A percentile compares a stretch with the other conserved stretches of the same genome.
phyloP scores from a whole-genome alignment of 2,113 vertebrate genomes.

The Boleophthalmus pectinirostris region DNA sequence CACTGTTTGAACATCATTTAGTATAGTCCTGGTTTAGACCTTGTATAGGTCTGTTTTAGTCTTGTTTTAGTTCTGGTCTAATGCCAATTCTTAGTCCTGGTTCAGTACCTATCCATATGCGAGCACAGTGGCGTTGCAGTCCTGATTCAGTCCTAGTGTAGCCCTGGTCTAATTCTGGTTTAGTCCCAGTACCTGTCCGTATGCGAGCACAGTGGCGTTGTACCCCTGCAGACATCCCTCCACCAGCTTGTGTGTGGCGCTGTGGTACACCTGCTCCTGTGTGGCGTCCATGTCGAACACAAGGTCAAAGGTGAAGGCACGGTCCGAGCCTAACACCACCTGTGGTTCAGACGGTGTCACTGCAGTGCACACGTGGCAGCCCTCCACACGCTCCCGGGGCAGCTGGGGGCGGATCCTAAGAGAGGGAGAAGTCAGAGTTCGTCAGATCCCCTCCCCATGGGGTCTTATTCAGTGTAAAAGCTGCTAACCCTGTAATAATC shows the following conservation, averaged over 20 bases:
- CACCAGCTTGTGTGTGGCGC: conserved; percentile 93
- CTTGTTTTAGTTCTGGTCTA: too few species aligned
- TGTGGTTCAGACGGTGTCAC: conserved; percentile 94
- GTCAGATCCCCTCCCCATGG: too few species aligned
- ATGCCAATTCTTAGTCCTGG: too few species aligned
- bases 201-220: conserved; percentile 97
- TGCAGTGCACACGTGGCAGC: conserved; percentile 96
- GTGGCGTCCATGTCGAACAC: conserved; percentile 92
- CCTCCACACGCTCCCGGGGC: conserved; percentile 95
- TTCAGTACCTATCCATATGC: background rate
- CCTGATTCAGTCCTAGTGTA: background rate
- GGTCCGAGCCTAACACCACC: conserved; percentile 95
- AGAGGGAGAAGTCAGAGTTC: background rate
- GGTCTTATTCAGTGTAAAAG: too few species aligned
- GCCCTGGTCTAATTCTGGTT: background rate
- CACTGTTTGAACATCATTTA: too few species aligned
- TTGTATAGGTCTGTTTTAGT: too few species aligned
- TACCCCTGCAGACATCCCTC: conserved; percentile 98
- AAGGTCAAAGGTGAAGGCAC: conserved; percentile 96
- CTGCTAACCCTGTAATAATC: too few species aligned
- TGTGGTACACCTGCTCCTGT: conserved; percentile 86
- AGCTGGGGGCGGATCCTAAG: conserved; percentile 93
- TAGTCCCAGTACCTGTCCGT: conserved; percentile 86
- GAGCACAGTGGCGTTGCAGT: too few species aligned
- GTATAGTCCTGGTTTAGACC: background rate